Base-by-base conservation (phyloP, 2,797 vertebrate genomes). In the Nannoperca obscura region DNA sequence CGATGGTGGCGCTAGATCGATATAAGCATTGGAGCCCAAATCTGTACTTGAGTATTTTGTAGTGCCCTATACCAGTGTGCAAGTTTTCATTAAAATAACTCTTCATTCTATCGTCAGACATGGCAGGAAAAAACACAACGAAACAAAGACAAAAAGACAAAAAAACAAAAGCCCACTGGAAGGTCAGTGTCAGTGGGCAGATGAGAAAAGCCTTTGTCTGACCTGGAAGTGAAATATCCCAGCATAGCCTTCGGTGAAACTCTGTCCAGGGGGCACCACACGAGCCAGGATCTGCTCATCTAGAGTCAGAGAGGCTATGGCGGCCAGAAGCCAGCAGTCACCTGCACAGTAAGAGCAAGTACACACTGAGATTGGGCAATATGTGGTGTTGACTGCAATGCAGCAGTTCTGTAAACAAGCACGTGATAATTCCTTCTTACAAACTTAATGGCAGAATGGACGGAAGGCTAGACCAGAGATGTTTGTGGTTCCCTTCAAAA, bases 141-240 rank as follows among this genome's bases (percentile, higher is more conserved):
- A 38, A 10, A 38, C 38, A 50, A 38, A 55, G 1, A 57, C 22
- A 38, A 1, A 46, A 9, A 44, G 17, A 14, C 8, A 14, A 42
- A 49, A 61, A 70, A 3, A 27, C 9, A 24, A 66, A 44, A 10
- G 2, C 3, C 7, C 2, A 5, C 0, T 11, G 3, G 27, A 40
- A 52, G 6, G n/a, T 66, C 34, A 50, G 6, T 4, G 5, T 54
- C 13, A 15, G 14, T 38, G 46, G 2, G 44, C 3, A 11, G 19
- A 55, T 17, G 8, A 44, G 5, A 66, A 42, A 49, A n/a, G 7
- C 1, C 0, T 71, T 76, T 47, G 22, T 44, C 71, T 67, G 5
- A 93, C 93, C 91, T 95, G 94, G 81, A 96, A 96, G 86, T 95
- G 95, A 90, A 96, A 96, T 84, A 96, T 96, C 20, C 95, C 95